Conservation (phyloP, 2,113 vertebrate species). For the Triplophysa rosa region DNA sequence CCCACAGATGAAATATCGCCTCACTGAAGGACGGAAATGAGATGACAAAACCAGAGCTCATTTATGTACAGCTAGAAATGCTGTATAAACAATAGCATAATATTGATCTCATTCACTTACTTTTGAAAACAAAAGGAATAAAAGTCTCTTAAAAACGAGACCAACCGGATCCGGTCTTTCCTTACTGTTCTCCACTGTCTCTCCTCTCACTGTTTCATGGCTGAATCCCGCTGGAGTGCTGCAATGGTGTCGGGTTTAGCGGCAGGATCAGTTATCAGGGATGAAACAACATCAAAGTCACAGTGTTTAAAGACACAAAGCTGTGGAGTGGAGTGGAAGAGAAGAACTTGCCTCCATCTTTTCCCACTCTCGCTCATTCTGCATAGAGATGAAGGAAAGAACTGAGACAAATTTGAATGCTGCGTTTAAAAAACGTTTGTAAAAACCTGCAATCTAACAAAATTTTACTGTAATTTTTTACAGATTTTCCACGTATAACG, state of each 20-base stretch:
- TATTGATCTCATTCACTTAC: background rate
- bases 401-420: too few relatives aligned
- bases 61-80: too few relatives aligned
- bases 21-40: background rate
- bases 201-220: background rate
- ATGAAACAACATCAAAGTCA: slow-evolving; percentile 29
- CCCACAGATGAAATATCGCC: too few relatives aligned
- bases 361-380: background rate
- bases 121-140: background rate
- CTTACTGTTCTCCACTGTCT: slow-evolving; percentile 7
- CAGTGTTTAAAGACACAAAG: slow-evolving; percentile 18
- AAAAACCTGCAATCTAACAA: too few relatives aligned
- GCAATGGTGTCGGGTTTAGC: slow-evolving; percentile 24
- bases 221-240: background rate
- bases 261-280: slow-evolving; percentile 20
- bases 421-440: too few relatives aligned
- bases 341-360: slow-evolving; percentile 14
- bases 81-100: background rate
- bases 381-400: too few relatives aligned
- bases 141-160: background rate
- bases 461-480: too few relatives aligned
- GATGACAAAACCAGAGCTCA: too few relatives aligned
- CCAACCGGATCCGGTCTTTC: background rate
- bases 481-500: too few relatives aligned
- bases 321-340: background rate